Base-by-base conservation (phyloP, 92 coral and sea anemone species). In the Parazoanthus swiftii region DNA sequence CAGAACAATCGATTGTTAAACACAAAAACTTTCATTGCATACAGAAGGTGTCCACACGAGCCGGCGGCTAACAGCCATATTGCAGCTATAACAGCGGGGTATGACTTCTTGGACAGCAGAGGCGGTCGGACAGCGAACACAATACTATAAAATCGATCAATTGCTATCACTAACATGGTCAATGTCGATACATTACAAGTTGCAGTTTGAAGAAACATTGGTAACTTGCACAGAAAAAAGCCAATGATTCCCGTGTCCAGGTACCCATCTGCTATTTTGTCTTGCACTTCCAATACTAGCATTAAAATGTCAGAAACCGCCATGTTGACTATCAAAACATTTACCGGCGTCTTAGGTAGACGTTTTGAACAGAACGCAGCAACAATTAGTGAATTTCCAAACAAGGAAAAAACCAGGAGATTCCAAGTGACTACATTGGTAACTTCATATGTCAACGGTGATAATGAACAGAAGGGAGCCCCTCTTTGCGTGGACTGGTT, bases 51-150 rank as follows among this genome's bases (percentile, higher is more conserved):
- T 1, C 48, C 79, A 38, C 43, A 75, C n/a, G 79, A 75, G 2
- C 43, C 51, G 11, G 25, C 13, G 29, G 51, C 79, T 7, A 75
- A 2, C 2, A 23, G 11, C 79, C 79, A 75, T 18, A 75, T 38
- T 37, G 20, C 25, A 44, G 14, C 44, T 39, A 75, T 75, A 2
- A 38, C 43, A 4, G 46, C 10, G 25, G 43, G 44, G 14, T 44
- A 75, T 16, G 51, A 37, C 46, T 75, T 75, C n/a, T 8, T 75
- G 0, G 79, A 15, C 26, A 75, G 43, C 79, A 75, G 79, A 39
- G 79, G 79, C 21, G 79, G 79, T 16, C 46, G 39, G 70, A 63
- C 70, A 63, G 70, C 70, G 26, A 63, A 63, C 70, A 63, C 70
- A 21, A 63, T 63, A 63, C 70, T 63, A 29, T 74, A 39, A 18